A percentile compares a stretch with the other conserved stretches of the same genome.
phyloP scores from a whole-genome alignment of 23 tunicate genomes.

The Styela plicata region DNA sequence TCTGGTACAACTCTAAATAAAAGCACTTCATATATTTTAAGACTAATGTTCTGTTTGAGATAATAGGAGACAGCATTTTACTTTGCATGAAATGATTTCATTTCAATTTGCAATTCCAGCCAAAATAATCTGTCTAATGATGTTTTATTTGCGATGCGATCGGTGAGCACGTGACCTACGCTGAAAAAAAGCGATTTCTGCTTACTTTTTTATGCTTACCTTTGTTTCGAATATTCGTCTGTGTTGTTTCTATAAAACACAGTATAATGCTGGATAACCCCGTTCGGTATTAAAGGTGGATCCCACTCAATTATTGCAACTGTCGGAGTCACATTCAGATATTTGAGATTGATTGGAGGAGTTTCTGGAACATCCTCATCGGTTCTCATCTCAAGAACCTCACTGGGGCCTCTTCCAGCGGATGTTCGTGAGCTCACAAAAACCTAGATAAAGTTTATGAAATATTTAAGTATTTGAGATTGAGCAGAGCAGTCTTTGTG shows the following conservation, averaged over 20 bases:
- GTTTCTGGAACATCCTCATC: slow-evolving; percentile 62
- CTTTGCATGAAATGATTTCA: no score
- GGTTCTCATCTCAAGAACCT: slow-evolving; percentile 26
- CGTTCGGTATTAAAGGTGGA: slow-evolving; percentile 49
- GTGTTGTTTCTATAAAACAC: slow-evolving; percentile 33
- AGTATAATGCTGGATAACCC: slow-evolving; percentile 34
- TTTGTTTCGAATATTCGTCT: slow-evolving; percentile 7
- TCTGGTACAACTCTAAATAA: no score
- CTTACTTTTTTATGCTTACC: no score
- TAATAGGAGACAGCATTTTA: no score
- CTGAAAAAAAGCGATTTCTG: no score
- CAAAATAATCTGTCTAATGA: neutral
- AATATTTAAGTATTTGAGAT: no score
- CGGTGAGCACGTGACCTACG: no score
- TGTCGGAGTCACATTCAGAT: slow-evolving; percentile 40
- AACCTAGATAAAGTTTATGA: slow-evolving; percentile 16
- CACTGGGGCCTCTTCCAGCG: slow-evolving; percentile 49
- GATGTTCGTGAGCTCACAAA: slow-evolving; percentile 41
- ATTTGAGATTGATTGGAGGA: slow-evolving; percentile 34
- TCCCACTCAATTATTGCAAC: slow-evolving; percentile 36
- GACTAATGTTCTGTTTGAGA: no score
- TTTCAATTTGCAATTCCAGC: no score
- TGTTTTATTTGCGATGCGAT: no score
- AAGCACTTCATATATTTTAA: no score
- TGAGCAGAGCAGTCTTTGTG: no score